A percentile compares a stretch with the other conserved stretches of the same genome.
Evolutionary conservation across 2,888 invertebrate genomes (phyloP).

Genomic region (Limulus polyphemus): DNA sequence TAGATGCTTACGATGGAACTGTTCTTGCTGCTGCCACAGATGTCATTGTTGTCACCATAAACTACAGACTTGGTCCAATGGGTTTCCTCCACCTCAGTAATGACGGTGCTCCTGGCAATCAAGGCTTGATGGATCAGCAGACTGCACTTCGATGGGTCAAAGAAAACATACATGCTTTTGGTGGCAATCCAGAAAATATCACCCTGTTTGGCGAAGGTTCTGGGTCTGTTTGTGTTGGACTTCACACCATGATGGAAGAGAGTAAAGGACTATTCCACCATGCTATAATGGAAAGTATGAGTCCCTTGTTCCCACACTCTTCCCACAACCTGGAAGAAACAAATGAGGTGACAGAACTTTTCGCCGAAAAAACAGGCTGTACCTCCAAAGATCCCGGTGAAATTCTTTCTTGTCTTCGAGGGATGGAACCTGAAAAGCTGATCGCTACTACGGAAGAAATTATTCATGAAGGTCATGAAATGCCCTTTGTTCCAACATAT

Average conservation of each 20-base stretch:
- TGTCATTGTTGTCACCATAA: neutral
- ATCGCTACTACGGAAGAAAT: no score
- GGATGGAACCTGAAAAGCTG: no score
- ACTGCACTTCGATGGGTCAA: neutral
- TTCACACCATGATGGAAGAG: neutral
- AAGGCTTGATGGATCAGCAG: constrained; percentile 1
- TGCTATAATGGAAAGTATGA: no score
- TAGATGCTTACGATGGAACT: neutral
- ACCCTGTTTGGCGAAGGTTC: neutral
- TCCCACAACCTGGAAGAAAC: no score
- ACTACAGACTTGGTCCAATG: neutral
- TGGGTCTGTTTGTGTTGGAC: neutral
- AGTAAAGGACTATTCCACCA: no score
- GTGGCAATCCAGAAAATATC: neutral
- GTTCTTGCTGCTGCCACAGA: neutral
- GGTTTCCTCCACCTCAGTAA: neutral
- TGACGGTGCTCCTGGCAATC: neutral
- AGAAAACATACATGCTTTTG: neutral
- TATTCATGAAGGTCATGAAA: no score
- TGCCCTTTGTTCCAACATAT: no score
- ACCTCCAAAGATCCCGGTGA: no score
- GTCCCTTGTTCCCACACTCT: no score
- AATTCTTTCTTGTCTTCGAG: no score
- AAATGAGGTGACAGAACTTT: no score
- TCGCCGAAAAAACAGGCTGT: no score